Conservation (phyloP, 2,888 invertebrate genomes). For the Eristalis arbustorum region DNA sequence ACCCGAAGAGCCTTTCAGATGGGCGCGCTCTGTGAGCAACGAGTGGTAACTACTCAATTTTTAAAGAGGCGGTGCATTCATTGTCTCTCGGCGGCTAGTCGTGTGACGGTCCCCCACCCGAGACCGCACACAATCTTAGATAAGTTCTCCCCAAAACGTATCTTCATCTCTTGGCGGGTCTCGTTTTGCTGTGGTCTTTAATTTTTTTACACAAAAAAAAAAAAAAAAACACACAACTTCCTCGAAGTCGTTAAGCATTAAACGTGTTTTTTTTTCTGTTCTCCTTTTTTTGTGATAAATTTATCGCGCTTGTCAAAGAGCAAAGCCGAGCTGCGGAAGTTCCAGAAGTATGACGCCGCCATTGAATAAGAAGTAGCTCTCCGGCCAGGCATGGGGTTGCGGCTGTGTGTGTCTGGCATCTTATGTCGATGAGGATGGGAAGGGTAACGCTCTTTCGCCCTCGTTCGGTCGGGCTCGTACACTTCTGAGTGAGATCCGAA, state of each 20-base stretch:
- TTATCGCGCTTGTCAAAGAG: slow-evolving; percentile 6
- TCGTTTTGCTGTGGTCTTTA: background rate
- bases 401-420: background rate
- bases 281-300: background rate
- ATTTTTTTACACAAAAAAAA: background rate
- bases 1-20: background rate
- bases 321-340: background rate
- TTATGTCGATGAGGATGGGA: background rate
- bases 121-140: background rate
- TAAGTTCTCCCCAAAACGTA: background rate
- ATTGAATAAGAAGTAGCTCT: background rate
- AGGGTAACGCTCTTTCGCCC: background rate
- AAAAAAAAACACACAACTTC: background rate
- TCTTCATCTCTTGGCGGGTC: background rate
- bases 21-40: background rate
- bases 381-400: background rate
- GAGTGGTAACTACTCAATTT: slow-evolving; percentile 42
- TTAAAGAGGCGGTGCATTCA: background rate
- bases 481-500: background rate
- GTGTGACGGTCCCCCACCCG: background rate
- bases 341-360: background rate
- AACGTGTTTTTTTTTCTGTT: background rate
- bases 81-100: background rate
- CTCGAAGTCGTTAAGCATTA: slow-evolving; percentile 4
- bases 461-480: background rate